Evolutionary conservation across 2,888 invertebrate species (phyloP).

Genomic region (Acronicta aceris): DNA sequence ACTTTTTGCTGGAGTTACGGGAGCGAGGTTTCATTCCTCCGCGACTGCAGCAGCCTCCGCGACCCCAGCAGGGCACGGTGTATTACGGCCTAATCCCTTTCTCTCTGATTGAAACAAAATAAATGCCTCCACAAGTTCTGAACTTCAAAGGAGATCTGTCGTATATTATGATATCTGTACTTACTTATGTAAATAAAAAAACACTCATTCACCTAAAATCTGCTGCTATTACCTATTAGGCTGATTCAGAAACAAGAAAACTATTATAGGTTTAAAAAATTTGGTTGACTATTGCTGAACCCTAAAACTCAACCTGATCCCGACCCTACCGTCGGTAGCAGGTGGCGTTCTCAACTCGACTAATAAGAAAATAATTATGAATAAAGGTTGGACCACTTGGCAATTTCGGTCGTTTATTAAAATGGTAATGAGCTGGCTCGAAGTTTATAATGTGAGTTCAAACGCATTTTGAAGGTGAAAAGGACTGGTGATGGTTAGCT

Average conservation of each 20-base stretch:
- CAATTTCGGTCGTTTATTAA: slow-evolving; percentile 70
- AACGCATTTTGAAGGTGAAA: slow-evolving; percentile 37
- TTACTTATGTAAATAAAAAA: no score
- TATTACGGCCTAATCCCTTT: no score
- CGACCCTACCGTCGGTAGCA: slow-evolving; percentile 55
- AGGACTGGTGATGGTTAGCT: slow-evolving; percentile 15
- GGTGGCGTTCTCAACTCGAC: slow-evolving; percentile 60
- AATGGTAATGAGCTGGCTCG: slow-evolving; percentile 61
- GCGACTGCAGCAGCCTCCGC: no score
- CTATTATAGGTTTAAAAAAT: neutral
- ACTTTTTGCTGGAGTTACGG: no score
- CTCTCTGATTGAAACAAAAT: no score
- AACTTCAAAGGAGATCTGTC: no score
- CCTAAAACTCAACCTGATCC: slow-evolving; percentile 50
- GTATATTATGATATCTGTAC: no score
- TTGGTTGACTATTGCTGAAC: slow-evolving; percentile 2
- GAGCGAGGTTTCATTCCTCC: no score
- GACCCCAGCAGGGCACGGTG: no score
- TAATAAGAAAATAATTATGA: slow-evolving; percentile 76
- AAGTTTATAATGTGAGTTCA: slow-evolving; percentile 51
- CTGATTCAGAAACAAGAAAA: neutral
- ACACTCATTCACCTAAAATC: no score
- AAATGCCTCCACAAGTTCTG: no score
- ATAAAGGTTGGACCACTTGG: slow-evolving; percentile 64
- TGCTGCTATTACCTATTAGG: no score